Percentiles rank a stretch among this genome's conserved stretches.
Conservation (phyloP, 2,888 invertebrate genomes). For the Melanostoma mellinum region DNA sequence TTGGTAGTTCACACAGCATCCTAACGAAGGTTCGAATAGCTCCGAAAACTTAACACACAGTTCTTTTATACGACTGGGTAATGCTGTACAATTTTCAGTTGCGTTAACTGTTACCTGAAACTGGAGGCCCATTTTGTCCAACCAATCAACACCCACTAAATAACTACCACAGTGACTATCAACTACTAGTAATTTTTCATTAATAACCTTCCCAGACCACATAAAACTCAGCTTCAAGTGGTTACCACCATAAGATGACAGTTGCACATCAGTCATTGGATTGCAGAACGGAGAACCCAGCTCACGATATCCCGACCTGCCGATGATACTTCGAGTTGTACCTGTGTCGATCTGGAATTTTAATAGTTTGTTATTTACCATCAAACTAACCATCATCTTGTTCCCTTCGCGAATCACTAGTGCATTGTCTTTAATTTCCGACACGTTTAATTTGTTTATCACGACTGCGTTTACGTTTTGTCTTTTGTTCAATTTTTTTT, state of each 20-base stretch:
- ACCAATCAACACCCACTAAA: conserved; percentile 3
- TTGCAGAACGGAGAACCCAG: conserved; percentile 1
- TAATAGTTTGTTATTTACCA: background rate
- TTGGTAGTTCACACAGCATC: background rate
- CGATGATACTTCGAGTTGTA: conserved; percentile 1
- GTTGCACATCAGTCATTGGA: background rate
- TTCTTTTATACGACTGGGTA: background rate
- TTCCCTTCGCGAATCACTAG: background rate
- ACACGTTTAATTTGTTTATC: background rate
- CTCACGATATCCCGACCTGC: too few species aligned
- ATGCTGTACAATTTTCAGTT: background rate
- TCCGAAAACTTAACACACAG: background rate
- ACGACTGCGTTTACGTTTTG: background rate
- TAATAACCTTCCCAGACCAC: background rate
- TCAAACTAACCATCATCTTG: background rate
- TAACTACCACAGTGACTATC: background rate
- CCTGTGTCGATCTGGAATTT: conserved; percentile 7
- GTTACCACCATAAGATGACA: background rate
- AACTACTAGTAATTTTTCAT: conserved; percentile 1
- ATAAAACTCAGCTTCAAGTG: background rate
- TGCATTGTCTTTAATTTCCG: background rate
- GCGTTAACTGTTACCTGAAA: background rate
- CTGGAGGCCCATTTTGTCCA: background rate
- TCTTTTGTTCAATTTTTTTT: background rate
- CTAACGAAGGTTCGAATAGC: conserved; percentile 5